phyloP scores from a whole-genome alignment of 2,888 invertebrate species.

The Tanypteryx hageni region DNA sequence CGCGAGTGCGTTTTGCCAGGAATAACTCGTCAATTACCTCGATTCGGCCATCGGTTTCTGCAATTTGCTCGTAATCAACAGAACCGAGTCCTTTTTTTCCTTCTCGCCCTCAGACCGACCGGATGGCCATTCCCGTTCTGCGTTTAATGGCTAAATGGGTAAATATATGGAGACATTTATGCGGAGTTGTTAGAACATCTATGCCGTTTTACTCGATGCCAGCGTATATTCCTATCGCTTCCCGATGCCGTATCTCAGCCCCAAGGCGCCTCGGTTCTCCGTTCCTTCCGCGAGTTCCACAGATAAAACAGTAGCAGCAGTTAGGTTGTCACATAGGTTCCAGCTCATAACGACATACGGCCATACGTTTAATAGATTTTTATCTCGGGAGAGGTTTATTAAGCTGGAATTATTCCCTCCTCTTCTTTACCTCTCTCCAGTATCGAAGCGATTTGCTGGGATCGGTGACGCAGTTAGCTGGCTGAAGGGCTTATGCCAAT shows the following conservation, averaged over 20 bases:
- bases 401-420: background rate
- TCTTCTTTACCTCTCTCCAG: background rate
- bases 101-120: background rate
- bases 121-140: background rate
- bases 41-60: slow-evolving; percentile 11
- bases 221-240: slow-evolving; percentile 29
- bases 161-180: slow-evolving; percentile 32
- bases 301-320: slow-evolving; percentile 31
- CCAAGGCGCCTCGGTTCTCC: background rate
- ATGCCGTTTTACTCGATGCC: slow-evolving; percentile 28
- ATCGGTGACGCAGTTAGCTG: background rate
- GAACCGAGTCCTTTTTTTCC: background rate
- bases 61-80: slow-evolving; percentile 21
- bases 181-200: slow-evolving; percentile 32
- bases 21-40: background rate
- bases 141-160: slow-evolving; percentile 22
- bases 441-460: background rate
- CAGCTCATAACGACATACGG: slow-evolving; percentile 28
- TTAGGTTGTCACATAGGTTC: slow-evolving; percentile 35
- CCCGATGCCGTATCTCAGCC: slow-evolving; percentile 8
- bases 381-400: slow-evolving; percentile 15
- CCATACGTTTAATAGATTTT: slow-evolving; percentile 35
- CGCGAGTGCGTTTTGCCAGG: background rate
- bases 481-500: background rate
- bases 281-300: background rate